Percentiles rank a stretch among this genome's conserved stretches.
These are phyloP conservation scores for Ivindomyrus marchei DNA, from an alignment of 2,113 vertebrate genomes.

Conservation along the genomic window DNA sequence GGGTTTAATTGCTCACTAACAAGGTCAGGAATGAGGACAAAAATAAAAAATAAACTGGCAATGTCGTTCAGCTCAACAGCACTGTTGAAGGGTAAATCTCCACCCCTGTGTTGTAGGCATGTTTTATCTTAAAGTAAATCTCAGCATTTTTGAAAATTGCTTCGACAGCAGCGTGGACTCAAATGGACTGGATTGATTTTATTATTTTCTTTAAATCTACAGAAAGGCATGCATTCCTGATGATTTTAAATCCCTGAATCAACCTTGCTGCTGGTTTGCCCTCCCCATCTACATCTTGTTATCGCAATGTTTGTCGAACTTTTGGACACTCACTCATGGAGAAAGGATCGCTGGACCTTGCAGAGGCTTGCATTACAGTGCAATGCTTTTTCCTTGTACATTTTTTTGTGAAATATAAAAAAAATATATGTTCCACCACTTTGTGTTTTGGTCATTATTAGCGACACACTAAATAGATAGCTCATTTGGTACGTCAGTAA, in stretches of 20 bases:
- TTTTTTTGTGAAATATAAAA: conserved; percentile 14
- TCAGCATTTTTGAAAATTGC: neutral
- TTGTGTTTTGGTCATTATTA: neutral
- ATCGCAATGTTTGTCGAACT: neutral
- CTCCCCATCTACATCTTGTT: neutral
- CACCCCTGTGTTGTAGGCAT: neutral
- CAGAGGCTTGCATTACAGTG: neutral
- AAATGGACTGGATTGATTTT: neutral
- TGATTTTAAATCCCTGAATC: neutral
- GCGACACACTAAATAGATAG: neutral
- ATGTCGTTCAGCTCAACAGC: neutral
- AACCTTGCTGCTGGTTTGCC: neutral
- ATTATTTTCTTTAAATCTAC: neutral
- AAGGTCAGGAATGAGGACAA: neutral
- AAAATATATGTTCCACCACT: neutral
- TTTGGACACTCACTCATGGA: neutral
- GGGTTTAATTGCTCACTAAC: neutral
- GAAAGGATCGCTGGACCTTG: neutral
- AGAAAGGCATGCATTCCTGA: neutral
- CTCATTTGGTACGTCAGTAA: neutral
- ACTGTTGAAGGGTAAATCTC: neutral
- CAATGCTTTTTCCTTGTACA: neutral
- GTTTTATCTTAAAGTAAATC: neutral
- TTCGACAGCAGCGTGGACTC: neutral
- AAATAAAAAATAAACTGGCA: neutral